Base-by-base conservation (phyloP, 2,888 invertebrate species). In the Eupithecia abbreviata region DNA sequence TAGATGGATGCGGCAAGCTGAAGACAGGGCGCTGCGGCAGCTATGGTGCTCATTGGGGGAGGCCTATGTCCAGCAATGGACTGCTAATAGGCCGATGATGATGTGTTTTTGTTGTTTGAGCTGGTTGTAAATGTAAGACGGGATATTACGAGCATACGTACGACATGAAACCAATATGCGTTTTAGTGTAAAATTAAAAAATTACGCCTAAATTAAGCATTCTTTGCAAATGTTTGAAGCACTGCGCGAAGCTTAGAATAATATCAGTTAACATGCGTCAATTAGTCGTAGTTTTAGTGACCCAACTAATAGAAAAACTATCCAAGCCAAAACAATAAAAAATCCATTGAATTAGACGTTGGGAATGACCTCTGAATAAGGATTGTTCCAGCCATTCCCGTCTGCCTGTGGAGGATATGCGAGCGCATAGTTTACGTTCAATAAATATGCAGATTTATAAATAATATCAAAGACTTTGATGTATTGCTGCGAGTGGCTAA, bases 391-490 rank as follows among this genome's bases (percentile, higher is more conserved):
- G n/a, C 67, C n/a, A 10, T 42, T 45, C 67, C 45, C 2, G n/a
- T 10, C 45, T 43, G n/a, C 0, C 67, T 73, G 67, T 6, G 15
- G 6, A 15, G 7, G 30, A n/a, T 62, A 45, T n/a, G 66, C 43
- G 12, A 68, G 55, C 67, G 10, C 73, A 72, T 73, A 68, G 73
- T 73, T 73, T 73, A 73, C 73, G 55, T 73, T 73, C 49, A 67
- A 73, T 73, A 73, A 73, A 73, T 73, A 73, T 73, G 73, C 67
- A 73, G 67, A 73, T 73, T 73, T 55, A 55, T 73, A 73, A 73
- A 73, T 68, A 73, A 73, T 67, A 73, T 30, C 55, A 55, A 73
- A 43, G 55, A 68, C 73, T 66, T 65, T 66, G 67, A 73, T 73
- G 55, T 55, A 73, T 73, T 51, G 67, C 67, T 58, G 62, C 62